A percentile compares a stretch with the other conserved stretches of the same genome.
phyloP scores from a whole-genome alignment of 2,888 invertebrate species.

The Latheticus oryzae region DNA sequence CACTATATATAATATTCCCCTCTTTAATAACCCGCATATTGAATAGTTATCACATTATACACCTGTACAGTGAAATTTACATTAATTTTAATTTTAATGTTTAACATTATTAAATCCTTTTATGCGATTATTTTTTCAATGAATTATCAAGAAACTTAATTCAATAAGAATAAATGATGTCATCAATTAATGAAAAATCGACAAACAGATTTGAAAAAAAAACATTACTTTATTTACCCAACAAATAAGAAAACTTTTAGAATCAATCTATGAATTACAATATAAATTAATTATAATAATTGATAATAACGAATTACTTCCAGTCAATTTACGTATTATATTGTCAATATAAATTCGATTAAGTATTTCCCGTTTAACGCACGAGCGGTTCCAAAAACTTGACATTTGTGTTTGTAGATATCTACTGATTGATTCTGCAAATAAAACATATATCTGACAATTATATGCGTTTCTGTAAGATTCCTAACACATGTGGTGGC shows the following conservation, averaged over 20 bases:
- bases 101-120: too few relatives aligned
- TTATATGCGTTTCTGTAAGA: constrained; percentile 18
- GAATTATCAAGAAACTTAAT: too few relatives aligned
- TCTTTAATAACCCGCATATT: background rate
- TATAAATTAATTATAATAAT: constrained; percentile 4
- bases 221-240: too few relatives aligned
- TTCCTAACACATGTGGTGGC: constrained; percentile 31
- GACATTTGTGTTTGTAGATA: constrained; percentile 29
- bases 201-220: too few relatives aligned
- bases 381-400: constrained; percentile 30
- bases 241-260: too few relatives aligned
- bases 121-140: too few relatives aligned
- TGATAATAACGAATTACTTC: constrained; percentile 27
- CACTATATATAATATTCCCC: too few relatives aligned
- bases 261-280: too few relatives aligned
- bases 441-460: constrained; percentile 30
- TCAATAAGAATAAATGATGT: too few relatives aligned
- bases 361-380: constrained; percentile 34
- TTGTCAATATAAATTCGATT: constrained; percentile 21
- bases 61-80: too few relatives aligned
- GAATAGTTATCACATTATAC: background rate
- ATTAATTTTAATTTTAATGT: too few relatives aligned
- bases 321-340: constrained; percentile 26
- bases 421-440: constrained; percentile 37
- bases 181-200: too few relatives aligned